phyloP scores from a whole-genome alignment of 1,140 invertebrate species.

The Lucilia sericata region DNA sequence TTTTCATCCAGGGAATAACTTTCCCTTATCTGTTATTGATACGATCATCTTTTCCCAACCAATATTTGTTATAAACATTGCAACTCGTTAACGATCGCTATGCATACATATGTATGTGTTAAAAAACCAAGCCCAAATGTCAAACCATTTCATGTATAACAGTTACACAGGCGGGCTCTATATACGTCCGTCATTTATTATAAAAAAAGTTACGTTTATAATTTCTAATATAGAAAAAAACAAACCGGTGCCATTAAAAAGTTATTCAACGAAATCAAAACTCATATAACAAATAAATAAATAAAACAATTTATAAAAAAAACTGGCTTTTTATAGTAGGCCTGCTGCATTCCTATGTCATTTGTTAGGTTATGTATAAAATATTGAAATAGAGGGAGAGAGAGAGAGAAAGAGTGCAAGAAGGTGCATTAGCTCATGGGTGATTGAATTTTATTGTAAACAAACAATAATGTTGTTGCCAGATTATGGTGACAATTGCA shows the following conservation, averaged over 20 bases:
- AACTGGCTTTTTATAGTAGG: slow-evolving; percentile 8
- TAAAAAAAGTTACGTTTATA: slow-evolving; percentile 14
- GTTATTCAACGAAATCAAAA: slow-evolving; percentile 37
- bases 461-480: slow-evolving; percentile 15
- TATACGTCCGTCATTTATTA: background rate
- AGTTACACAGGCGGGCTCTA: background rate
- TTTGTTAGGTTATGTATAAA: background rate
- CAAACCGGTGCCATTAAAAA: slow-evolving; percentile 21
- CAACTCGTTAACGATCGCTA: background rate
- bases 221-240: background rate
- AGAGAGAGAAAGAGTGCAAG: too few relatives aligned
- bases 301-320: background rate
- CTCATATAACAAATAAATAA: slow-evolving; percentile 1
- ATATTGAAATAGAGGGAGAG: too few relatives aligned
- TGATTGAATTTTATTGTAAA: background rate
- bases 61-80: background rate
- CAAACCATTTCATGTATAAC: background rate
- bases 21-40: too few relatives aligned
- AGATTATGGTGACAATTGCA: background rate
- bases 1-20: too few relatives aligned
- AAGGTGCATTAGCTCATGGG: too few relatives aligned
- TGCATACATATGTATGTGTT: background rate
- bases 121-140: slow-evolving; percentile 2
- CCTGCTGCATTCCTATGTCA: background rate
- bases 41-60: too few relatives aligned